A percentile compares a stretch with the other conserved stretches of the same genome.
Conservation (phyloP, 2,888 invertebrate genomes). For the Spodoptera exigua region DNA sequence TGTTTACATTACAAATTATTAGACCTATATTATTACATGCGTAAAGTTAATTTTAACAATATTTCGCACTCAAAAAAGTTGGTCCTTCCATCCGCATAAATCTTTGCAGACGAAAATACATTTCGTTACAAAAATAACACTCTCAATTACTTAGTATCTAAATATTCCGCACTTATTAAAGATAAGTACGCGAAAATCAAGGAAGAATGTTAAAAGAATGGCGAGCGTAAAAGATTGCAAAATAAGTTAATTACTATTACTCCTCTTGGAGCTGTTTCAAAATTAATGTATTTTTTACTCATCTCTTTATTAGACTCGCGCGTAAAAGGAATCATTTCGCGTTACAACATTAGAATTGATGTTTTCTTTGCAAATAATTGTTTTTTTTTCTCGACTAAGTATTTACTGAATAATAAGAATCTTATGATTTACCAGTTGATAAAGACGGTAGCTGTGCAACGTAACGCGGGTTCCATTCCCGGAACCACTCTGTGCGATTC, state of each 20-base stretch:
- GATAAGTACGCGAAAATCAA: conserved; percentile 31
- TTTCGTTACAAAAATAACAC: conserved; percentile 14
- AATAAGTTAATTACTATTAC: conserved; percentile 41
- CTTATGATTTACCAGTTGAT: too few species aligned
- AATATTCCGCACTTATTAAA: conserved; percentile 31
- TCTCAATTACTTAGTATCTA: conserved; percentile 8
- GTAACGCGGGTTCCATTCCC: too few species aligned
- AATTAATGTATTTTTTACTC: conserved; percentile 41
- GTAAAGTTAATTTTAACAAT: neutral
- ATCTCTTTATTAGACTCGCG: conserved; percentile 17
- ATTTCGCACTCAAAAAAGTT: neutral
- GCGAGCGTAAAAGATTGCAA: conserved; percentile 32
- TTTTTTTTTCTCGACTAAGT: too few species aligned
- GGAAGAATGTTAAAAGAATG: conserved; percentile 26
- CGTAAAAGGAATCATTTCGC: conserved; percentile 3
- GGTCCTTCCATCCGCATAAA: neutral
- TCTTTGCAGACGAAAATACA: neutral
- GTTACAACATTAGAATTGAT: neutral
- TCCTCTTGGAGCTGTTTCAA: conserved; percentile 17
- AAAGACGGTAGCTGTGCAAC: too few species aligned
- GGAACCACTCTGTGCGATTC: too few species aligned
- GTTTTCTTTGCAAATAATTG: too few species aligned
- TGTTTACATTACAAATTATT: conserved; percentile 9
- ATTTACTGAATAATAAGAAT: too few species aligned
- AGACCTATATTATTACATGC: neutral